Evolutionary conservation across 2,797 vertebrate species (phyloP).

Genomic region (Cryptoprocta ferox): DNA sequence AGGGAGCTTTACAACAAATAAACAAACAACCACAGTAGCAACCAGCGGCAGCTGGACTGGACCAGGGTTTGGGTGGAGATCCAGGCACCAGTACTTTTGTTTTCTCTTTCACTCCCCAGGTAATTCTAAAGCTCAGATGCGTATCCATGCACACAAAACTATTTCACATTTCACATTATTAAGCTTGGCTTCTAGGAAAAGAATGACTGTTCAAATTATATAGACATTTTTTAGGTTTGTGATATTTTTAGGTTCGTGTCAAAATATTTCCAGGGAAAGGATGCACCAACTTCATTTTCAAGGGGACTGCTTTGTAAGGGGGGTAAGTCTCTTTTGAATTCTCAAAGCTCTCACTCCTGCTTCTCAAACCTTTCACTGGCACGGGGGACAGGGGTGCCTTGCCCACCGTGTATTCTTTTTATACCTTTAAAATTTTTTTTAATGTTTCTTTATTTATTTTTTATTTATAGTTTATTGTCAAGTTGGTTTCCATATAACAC

Average conservation of each 20-base stretch:
- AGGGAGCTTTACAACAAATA: not conserved
- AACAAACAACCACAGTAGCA: not conserved
- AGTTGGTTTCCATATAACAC: too few species aligned
- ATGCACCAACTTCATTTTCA: not conserved
- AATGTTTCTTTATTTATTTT: too few species aligned
- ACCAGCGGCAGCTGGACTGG: not conserved
- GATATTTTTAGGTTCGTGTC: not conserved
- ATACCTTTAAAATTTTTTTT: not conserved
- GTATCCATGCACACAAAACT: not conserved
- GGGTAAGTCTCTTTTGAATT: not conserved
- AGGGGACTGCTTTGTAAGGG: not conserved
- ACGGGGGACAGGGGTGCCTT: not conserved
- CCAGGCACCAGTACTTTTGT: not conserved
- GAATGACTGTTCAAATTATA: not conserved
- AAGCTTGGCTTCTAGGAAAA: not conserved
- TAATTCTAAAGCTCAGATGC: not conserved
- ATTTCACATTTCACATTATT: not conserved
- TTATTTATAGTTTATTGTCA: too few species aligned
- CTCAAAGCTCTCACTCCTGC: too few species aligned
- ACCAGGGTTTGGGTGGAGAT: not conserved
- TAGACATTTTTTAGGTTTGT: not conserved
- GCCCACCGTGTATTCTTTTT: not conserved
- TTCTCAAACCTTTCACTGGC: not conserved
- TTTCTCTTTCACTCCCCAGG: not conserved
- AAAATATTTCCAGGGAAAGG: slow-evolving; percentile 13